A percentile compares a stretch with the other conserved stretches of the same genome.
Conservation (phyloP, 2,113 vertebrate species). For the Mesitornis unicolor region DNA sequence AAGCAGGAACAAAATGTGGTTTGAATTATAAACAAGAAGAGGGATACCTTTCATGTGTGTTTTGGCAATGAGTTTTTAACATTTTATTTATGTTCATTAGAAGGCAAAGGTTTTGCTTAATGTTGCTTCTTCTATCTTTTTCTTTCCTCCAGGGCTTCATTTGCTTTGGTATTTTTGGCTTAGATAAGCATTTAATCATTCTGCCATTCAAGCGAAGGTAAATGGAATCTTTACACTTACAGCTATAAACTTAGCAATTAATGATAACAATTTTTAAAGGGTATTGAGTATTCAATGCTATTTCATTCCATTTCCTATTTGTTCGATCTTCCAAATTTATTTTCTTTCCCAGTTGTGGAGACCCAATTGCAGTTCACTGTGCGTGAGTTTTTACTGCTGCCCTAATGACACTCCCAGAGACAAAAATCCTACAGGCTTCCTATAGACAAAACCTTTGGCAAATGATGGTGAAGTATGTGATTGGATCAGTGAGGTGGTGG, state of each 20-base stretch:
- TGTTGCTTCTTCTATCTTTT: not conserved
- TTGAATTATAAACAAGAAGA: not conserved
- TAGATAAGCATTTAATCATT: conserved; percentile 94
- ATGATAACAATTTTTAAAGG: not conserved
- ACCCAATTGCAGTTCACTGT: not conserved
- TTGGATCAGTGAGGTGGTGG: not conserved
- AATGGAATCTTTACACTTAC: conserved; percentile 33
- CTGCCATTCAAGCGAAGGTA: conserved; percentile 95
- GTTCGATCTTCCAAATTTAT: not conserved
- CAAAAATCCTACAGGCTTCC: not conserved
- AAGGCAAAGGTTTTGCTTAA: not conserved
- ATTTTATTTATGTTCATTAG: not conserved
- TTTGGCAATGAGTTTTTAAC: not conserved
- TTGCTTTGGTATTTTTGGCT: conserved; percentile 92
- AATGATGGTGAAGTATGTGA: not conserved
- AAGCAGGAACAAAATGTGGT: not conserved
- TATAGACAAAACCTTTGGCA: not conserved
- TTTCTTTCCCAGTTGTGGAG: not conserved
- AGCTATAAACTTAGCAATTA: not conserved
- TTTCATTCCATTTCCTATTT: not conserved
- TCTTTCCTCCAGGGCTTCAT: conserved; percentile 85
- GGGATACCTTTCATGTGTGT: not conserved
- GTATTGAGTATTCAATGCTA: not conserved
- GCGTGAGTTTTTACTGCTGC: not conserved
- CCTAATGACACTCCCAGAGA: not conserved